A percentile compares a stretch with the other conserved stretches of the same genome.
Conservation (phyloP, 2,113 vertebrate species). For the Pithys albifrons region DNA sequence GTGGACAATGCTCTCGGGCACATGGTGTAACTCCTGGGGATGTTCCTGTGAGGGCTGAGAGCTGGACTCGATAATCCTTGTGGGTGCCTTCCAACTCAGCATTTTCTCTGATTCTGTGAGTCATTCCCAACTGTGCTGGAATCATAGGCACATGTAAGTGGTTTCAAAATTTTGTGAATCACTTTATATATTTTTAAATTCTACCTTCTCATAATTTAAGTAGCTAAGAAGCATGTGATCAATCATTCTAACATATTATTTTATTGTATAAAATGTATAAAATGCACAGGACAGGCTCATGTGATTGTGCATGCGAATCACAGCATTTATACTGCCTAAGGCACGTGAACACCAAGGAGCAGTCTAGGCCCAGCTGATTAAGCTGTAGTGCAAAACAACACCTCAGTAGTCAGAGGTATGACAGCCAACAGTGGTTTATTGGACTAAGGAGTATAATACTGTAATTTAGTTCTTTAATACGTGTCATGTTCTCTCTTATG, state of each 20-base stretch:
- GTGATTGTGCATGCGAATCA: constrained; percentile 56
- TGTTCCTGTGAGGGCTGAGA: background rate
- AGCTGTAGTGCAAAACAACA: constrained; percentile 73
- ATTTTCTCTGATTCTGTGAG: background rate
- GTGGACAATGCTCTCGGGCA: background rate
- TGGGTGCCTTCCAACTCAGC: background rate
- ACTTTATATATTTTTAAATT: constrained; percentile 7
- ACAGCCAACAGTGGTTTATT: constrained; percentile 73
- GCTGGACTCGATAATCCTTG: background rate
- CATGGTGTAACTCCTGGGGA: background rate
- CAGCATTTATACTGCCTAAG: constrained; percentile 50
- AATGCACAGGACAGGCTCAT: background rate
- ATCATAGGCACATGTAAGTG: background rate
- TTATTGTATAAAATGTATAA: background rate
- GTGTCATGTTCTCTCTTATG: constrained; percentile 69
- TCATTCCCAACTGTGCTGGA: constrained; percentile 8
- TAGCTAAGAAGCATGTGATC: constrained; percentile 20
- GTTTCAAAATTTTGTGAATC: constrained; percentile 38
- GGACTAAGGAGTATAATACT: constrained; percentile 68
- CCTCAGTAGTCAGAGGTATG: constrained; percentile 60
- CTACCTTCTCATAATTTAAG: constrained; percentile 42
- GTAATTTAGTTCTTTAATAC: constrained; percentile 78
- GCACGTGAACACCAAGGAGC: constrained; percentile 17
- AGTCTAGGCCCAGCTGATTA: constrained; percentile 66
- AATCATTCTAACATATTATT: constrained; percentile 48